Base-by-base conservation (phyloP, 2,888 invertebrate genomes). In the Athalia rosae region DNA sequence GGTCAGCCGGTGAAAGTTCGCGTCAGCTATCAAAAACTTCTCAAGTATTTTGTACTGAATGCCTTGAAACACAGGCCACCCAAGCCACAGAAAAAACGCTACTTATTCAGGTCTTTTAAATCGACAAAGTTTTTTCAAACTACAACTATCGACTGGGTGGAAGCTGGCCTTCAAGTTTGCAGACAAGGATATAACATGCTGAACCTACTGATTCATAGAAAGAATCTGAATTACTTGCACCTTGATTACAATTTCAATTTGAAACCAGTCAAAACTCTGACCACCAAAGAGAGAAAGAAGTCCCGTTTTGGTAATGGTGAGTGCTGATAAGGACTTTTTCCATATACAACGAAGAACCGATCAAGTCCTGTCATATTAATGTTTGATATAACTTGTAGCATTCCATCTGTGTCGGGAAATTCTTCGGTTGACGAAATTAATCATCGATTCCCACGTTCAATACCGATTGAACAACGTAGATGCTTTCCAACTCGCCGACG, bases 81-180 rank as follows among this genome's bases (percentile, higher is more conserved):
- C 0, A 99, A 99, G 90, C 97, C 99, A 8, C 99, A 99, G 90
- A 99, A 99, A 91, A 99, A 99, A 88, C 94, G 99, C 79, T 99
- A 99, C 87, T 91, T 99, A 64, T 99, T 99, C 93, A 94, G 99
- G 48, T 99, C 99, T 0, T 99, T 99, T 91, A 99, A 99, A 90
- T 97, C 99, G 0, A 99, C 99, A 0, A 99, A 99, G 91, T 99
- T 99, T 92, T 99, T 99, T 93, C 99, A 99, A 94, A 98, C 98
- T 0, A 99, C 99, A 0, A 98, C 98, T 0, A 91, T 99, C 83
- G 99, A 99, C 91, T 99, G 99, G 99, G 99, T 99, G 3, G 99
- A 99, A 91, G 99, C 98, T 9, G 99, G 99, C 4, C 91, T 99
- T 63, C 99, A 99, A 91, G 97, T 99, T 1, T 99, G 99, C 89